A percentile compares a stretch with the other conserved stretches of the same genome.
phyloP scores from a whole-genome alignment of 92 coral and sea anemone genomes.

The Bergia sp. region DNA sequence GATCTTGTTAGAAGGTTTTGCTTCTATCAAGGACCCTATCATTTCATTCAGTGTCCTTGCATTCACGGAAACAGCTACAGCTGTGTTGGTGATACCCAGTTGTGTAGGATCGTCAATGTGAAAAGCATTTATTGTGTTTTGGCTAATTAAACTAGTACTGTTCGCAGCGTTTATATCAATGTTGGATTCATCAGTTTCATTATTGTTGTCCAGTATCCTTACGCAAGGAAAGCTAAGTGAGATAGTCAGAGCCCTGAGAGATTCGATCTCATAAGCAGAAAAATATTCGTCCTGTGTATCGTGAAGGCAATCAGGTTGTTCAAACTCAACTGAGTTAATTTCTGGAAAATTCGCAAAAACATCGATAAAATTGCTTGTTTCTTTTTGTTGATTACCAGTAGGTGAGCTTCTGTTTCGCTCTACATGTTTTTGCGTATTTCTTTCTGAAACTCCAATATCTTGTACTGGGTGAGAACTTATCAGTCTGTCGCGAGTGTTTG shows the following conservation, averaged over 20 bases:
- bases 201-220: not conserved
- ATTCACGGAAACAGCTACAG: too few species aligned
- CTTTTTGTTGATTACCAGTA: not conserved
- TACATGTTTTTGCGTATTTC: not conserved
- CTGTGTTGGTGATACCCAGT: too few species aligned
- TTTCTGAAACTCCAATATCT: not conserved
- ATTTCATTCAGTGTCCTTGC: too few species aligned
- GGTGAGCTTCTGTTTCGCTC: not conserved
- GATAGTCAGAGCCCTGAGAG: not conserved
- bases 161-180: not conserved
- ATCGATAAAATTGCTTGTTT: not conserved
- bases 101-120: not conserved
- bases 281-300: not conserved
- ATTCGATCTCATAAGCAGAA: not conserved
- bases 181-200: not conserved
- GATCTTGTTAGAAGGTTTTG: too few species aligned
- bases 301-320: not conserved
- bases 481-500: not conserved
- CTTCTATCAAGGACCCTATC: too few species aligned
- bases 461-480: not conserved
- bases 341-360: constrained; percentile 11
- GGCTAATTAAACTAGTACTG: not conserved
- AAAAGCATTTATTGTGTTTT: too few species aligned
- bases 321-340: not conserved
- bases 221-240: not conserved